A percentile compares a stretch with the other conserved stretches of the same genome.
Evolutionary conservation across 1,140 invertebrate genomes (phyloP).

Genomic region (Drosophila ananassae): DNA sequence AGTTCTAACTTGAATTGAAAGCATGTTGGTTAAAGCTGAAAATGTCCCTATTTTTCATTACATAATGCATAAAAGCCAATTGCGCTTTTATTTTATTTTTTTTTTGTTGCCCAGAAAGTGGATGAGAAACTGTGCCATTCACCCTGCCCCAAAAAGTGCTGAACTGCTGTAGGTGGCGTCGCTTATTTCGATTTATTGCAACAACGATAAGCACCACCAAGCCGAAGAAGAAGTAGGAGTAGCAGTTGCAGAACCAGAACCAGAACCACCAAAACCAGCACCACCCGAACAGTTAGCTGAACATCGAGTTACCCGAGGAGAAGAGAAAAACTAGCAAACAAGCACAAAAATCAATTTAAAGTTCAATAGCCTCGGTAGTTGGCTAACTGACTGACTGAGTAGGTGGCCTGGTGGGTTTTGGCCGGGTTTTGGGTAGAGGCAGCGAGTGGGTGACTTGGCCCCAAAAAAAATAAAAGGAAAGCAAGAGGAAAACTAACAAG

Average conservation of each 20-base stretch:
- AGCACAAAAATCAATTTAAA: slow-evolving; percentile 81
- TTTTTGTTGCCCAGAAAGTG: slow-evolving; percentile 28
- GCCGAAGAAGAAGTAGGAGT: neutral
- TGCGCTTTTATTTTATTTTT: neutral
- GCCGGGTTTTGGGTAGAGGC: neutral
- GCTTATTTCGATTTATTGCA: slow-evolving; percentile 80
- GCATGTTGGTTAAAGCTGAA: neutral
- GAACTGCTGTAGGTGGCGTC: slow-evolving; percentile 33
- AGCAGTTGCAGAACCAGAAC: neutral
- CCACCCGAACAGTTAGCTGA: slow-evolving; percentile 23
- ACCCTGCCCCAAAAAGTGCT: slow-evolving; percentile 16
- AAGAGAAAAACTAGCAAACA: slow-evolving; percentile 59
- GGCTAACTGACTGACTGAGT: slow-evolving; percentile 36
- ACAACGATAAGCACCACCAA: slow-evolving; percentile 51
- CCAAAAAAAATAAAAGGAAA: slow-evolving; percentile 4
- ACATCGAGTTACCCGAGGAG: slow-evolving; percentile 21
- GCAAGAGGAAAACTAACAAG: slow-evolving; percentile 26
- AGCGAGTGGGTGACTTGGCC: slow-evolving; percentile 23
- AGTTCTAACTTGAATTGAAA: slow-evolving; percentile 5
- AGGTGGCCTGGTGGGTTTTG: slow-evolving; percentile 12
- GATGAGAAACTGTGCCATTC: slow-evolving; percentile 48
- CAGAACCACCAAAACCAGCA: neutral
- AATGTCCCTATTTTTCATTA: neutral
- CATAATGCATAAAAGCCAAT: neutral
- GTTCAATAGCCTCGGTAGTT: slow-evolving; percentile 72